Base-by-base conservation (phyloP, 2,888 invertebrate species). In the Ferdinandea cuprea region DNA sequence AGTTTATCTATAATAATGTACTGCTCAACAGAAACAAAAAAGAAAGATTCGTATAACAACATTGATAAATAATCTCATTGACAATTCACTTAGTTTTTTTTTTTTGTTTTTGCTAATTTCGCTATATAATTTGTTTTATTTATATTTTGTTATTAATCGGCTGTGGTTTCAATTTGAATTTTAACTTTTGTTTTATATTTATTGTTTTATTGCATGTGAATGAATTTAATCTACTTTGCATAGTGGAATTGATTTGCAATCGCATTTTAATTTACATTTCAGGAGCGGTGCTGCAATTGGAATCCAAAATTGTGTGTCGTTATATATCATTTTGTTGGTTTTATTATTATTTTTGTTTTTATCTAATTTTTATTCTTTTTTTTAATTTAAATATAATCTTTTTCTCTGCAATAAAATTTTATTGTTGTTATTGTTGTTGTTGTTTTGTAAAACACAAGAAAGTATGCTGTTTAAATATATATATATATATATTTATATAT, bases 241-340 rank as follows among this genome's bases (percentile, higher is more conserved):
- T 77, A 73, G 77, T 77, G 83, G 77, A 72, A 15, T 63, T 83
- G 83, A 83, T 83, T 83, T 83, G 65, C 77, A 72, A 83, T 77
- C 83, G 77, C 83, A 66, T 66, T 54, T 83, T 21, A 48, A 59
- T 42, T 50, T 74, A 42, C 59, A 21, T 59, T 19, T 72, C 42
- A 61, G 73, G 83, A 83, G 78, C 78, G 72, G 83, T 83, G 83
- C 83, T 72, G 83, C 73, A 73, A 65, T 68, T 72, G 52, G 46
- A 68, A 68, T 40, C 48, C 37, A 66, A 68, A 73, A 58, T 63
- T 52, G 61, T 52, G 61, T 73, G 79, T 58, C 13, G 3, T 52
- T n/a, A 35, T 17, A 50, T 30, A 6, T 9, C 0, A 9, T 66
- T 56, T 42, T 44, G 40, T 59, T 52, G 61, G 3, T 19, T 61